Conservation (phyloP, 2,888 invertebrate species). For the Diaprepes abbreviatus region DNA sequence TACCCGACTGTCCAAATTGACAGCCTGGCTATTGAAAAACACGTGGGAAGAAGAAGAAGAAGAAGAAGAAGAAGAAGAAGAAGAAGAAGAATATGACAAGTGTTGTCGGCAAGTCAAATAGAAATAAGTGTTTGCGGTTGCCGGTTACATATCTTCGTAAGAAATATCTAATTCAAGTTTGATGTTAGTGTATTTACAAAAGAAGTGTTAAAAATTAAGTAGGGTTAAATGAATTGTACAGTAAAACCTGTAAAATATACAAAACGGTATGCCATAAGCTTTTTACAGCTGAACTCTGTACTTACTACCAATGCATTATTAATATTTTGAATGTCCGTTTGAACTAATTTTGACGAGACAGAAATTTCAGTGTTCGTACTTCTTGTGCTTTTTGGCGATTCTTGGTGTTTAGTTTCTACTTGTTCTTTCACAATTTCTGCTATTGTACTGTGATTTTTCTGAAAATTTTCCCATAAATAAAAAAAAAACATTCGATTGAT, state of each 20-base stretch:
- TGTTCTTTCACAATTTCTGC: constrained; percentile 5
- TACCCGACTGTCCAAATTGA: too few relatives aligned
- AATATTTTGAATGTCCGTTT: constrained; percentile 66
- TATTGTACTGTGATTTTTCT: constrained; percentile 13
- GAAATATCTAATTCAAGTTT: too few relatives aligned
- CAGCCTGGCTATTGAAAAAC: too few relatives aligned
- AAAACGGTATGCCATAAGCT: not conserved
- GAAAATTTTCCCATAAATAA: constrained; percentile 29
- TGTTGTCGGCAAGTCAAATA: too few relatives aligned
- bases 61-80: too few relatives aligned
- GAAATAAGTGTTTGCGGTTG: too few relatives aligned
- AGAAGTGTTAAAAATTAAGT: not conserved
- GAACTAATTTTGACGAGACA: constrained; percentile 59
- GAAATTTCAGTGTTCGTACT: constrained; percentile 35
- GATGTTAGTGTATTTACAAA: constrained; percentile 40
- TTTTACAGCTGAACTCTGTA: constrained; percentile 26
- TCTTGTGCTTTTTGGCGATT: constrained; percentile 15
- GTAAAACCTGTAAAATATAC: too few relatives aligned
- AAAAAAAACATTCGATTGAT: constrained; percentile 36
- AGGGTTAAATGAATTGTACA: too few relatives aligned
- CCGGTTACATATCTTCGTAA: too few relatives aligned
- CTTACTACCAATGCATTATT: constrained; percentile 64
- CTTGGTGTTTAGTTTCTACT: not conserved
- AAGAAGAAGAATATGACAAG: too few relatives aligned
- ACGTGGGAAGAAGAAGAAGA: too few relatives aligned